Evolutionary conservation across 2,113 vertebrate genomes (phyloP).

Genomic region (Poecile atricapillus): DNA sequence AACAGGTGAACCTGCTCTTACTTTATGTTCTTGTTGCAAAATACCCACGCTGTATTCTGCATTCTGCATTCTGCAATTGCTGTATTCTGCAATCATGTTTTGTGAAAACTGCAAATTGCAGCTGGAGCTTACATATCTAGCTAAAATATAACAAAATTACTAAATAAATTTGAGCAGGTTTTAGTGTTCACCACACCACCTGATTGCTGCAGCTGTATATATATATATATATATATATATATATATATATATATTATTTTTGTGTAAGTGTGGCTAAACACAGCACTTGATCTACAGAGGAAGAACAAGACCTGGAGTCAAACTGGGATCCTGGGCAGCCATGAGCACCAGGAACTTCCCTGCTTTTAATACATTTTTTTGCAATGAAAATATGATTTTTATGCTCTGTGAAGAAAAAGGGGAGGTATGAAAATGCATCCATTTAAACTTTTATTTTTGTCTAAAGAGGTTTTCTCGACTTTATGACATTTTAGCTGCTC

Average conservation of each 20-base stretch:
- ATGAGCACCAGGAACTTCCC: not conserved
- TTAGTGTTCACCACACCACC: not conserved
- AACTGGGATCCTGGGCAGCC: not conserved
- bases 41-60: not conserved
- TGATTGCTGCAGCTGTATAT: not conserved
- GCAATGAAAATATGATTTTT: not conserved
- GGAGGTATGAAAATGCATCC: not conserved
- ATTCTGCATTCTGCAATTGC: not conserved
- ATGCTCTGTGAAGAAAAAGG: not conserved
- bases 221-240: fast-evolving
- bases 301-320: not conserved
- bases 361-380: not conserved
- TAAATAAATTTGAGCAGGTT: not conserved
- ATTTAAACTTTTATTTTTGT: not conserved
- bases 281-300: not conserved
- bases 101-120: not conserved
- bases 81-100: not conserved
- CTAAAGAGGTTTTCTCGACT: not conserved
- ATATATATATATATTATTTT: not conserved
- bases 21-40: not conserved
- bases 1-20: not conserved
- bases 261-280: not conserved
- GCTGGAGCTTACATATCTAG: not conserved
- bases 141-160: not conserved
- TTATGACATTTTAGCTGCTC: not conserved